Conservation (phyloP, 2,888 invertebrate genomes). For the Erebia epiphron region DNA sequence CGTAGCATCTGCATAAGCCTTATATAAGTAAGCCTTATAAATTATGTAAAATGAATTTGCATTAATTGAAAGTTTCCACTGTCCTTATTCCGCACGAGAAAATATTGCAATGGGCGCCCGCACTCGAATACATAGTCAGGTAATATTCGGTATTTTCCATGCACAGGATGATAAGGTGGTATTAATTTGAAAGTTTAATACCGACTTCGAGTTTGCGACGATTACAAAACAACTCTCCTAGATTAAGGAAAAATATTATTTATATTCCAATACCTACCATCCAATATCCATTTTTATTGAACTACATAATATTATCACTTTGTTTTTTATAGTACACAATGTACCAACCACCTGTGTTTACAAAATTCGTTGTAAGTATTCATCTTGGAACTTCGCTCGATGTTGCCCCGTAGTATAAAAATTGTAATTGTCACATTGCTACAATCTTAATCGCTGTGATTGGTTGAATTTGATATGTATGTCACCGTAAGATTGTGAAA, state of each 20-base stretch:
- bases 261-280: neutral
- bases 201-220: neutral
- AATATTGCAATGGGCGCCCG: constrained; percentile 7
- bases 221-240: neutral
- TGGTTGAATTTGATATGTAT: too few relatives aligned
- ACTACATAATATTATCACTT: neutral
- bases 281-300: neutral
- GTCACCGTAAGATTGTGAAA: too few relatives aligned
- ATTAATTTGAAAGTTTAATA: constrained; percentile 11
- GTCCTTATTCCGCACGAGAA: constrained; percentile 12
- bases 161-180: neutral
- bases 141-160: constrained; percentile 21
- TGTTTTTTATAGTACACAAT: too few relatives aligned
- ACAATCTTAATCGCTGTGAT: too few relatives aligned
- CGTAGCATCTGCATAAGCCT: neutral
- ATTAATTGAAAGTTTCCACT: constrained; percentile 38
- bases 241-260: neutral
- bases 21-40: neutral
- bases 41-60: constrained; percentile 20
- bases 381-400: too few relatives aligned
- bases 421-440: too few relatives aligned
- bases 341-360: too few relatives aligned
- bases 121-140: neutral
- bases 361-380: too few relatives aligned
- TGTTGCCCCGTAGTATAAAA: too few relatives aligned